Conservation (phyloP, 2,888 invertebrate genomes). For the Periphyllus acericola region DNA sequence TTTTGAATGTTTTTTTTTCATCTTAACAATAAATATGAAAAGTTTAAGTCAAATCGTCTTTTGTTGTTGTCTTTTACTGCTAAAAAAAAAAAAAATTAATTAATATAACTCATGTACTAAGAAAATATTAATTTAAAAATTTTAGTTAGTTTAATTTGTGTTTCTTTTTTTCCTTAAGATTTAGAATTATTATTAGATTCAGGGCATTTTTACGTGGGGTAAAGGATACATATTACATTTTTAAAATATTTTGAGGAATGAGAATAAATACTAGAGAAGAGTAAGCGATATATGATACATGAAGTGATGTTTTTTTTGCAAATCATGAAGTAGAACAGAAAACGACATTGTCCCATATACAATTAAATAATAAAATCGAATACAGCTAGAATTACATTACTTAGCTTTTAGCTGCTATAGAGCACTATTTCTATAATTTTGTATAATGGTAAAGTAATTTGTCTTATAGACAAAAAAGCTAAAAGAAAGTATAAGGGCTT, state of each 20-base stretch:
- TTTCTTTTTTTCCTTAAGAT: background rate
- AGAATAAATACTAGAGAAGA: background rate
- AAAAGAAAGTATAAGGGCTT: background rate
- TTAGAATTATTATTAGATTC: background rate
- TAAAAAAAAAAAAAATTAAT: too few species aligned
- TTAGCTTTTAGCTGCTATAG: background rate
- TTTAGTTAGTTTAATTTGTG: background rate
- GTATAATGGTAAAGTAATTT: background rate
- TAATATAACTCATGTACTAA: too few species aligned
- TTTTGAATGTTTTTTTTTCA: too few species aligned
- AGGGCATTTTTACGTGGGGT: background rate
- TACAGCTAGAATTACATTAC: background rate
- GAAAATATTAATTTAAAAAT: too few species aligned
- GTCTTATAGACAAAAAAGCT: background rate
- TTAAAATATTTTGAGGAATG: background rate
- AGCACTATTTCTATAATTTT: background rate
- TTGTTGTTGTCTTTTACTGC: too few species aligned
- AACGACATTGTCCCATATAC: background rate
- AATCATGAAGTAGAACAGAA: constrained; percentile 21
- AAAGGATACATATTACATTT: background rate
- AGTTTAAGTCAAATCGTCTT: too few species aligned
- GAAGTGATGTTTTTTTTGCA: background rate
- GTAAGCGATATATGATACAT: constrained; percentile 9
- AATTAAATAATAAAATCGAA: background rate
- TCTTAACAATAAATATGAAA: too few species aligned